Evolutionary conservation across 2,888 invertebrate genomes (phyloP).

Genomic region (Chaitophorus viminalis): DNA sequence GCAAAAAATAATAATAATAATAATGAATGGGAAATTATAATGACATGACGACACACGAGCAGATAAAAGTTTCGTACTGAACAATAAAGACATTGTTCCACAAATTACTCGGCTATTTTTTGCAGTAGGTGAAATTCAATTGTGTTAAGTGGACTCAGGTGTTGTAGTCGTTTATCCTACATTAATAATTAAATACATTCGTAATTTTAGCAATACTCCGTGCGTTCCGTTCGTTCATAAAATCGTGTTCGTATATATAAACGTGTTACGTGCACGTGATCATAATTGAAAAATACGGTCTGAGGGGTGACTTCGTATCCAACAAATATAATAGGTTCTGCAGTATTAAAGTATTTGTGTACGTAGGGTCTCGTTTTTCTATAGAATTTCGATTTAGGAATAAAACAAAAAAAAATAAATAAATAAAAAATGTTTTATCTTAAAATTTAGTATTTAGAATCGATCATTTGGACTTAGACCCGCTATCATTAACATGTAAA

Average conservation of each 20-base stretch:
- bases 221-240: background rate
- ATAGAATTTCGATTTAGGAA: no score
- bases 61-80: conserved; percentile 25
- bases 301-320: background rate
- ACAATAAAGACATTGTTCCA: conserved; percentile 26
- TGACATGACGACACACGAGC: background rate
- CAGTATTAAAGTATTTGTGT: background rate
- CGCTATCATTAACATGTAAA: no score
- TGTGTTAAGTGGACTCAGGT: conserved; percentile 57
- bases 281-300: conserved; percentile 48
- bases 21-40: conserved; percentile 26
- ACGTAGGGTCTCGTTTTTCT: background rate
- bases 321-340: background rate
- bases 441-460: no score
- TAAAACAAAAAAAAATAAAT: no score
- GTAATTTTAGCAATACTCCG: conserved; percentile 22
- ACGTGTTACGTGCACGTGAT: background rate
- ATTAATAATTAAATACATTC: conserved; percentile 52
- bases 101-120: conserved; percentile 19
- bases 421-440: no score
- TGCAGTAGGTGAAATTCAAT: conserved; percentile 35
- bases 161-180: conserved; percentile 36
- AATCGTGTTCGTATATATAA: background rate
- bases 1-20: background rate
- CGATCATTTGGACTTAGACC: no score